Base-by-base conservation (phyloP, 2,113 vertebrate species). In the Suricata suricatta region DNA sequence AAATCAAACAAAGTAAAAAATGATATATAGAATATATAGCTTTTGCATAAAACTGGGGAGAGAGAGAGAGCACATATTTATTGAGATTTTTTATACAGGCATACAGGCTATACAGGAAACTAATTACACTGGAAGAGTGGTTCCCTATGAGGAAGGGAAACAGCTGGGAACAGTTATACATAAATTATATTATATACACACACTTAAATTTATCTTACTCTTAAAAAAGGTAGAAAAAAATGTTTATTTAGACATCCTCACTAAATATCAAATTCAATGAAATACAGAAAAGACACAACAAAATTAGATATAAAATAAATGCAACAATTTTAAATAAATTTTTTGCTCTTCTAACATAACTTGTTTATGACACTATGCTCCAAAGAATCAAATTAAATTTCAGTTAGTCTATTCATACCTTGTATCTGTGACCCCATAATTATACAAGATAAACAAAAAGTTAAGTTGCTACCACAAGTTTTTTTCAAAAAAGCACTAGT, bases 221-320 rank as follows among this genome's bases (percentile, higher is more conserved):
- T 94, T 72, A 5, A 14, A 89, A 69, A 79, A 44, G 11, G 7
- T 14, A 64, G 23, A 17, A 63, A 31, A 80, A 76, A 94, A 47
- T 8, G 83, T 90, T 95, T 35, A 90, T 17, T 74, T 94, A 79
- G 44, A 79, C n/a, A 79, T 41, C 60, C 60, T 76, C 27, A 54
- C 33, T 79, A 41, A 60, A 27, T 88, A 66, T 50, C 29, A 93
- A 92, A 90, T 83, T 71, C 41, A 35, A 87, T 92, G 44, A 90
- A 74, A 89, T 64, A 95, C 31, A 74, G 31, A 92, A 84, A 87
- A 91, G 12, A 93, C 38, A 95, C n/a, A 85, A 89, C 2, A 91
- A 33, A 89, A 86, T 93, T 94, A 85, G 19, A 25, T 74, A 95
- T 74, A 50, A 96, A 96, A 89, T 50, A 91, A 80, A 74, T 38